These are phyloP conservation scores for Asteroscopus sphinx DNA, from an alignment of 2,888 invertebrate species.

Conservation along the genomic window DNA sequence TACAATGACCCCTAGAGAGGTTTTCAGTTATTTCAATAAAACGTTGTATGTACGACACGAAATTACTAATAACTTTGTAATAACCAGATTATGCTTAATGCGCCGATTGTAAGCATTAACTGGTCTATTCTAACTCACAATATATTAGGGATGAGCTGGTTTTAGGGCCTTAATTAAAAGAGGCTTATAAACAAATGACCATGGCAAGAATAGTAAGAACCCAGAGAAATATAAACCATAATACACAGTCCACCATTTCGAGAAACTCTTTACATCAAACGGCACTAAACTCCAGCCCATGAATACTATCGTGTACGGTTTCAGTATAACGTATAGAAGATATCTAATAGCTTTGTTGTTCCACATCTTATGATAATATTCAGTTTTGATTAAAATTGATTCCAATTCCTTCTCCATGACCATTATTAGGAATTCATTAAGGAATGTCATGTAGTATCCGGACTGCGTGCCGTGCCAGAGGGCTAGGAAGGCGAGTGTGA, in stretches of 20 bases:
- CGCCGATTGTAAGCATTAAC: slow-evolving; percentile 22
- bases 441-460: slow-evolving; percentile 98
- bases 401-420: slow-evolving; percentile 94
- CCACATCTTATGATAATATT: slow-evolving; percentile 83
- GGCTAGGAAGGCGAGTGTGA: slow-evolving; percentile 96
- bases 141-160: slow-evolving; percentile 21
- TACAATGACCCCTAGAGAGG: too few relatives aligned
- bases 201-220: slow-evolving; percentile 91
- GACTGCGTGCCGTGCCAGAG: slow-evolving; percentile 98
- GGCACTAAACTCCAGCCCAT: slow-evolving; percentile 96
- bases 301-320: slow-evolving; percentile 93
- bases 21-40: too few relatives aligned
- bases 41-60: slow-evolving; percentile 44
- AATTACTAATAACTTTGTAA: slow-evolving; percentile 25
- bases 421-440: slow-evolving; percentile 97
- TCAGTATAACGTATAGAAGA: slow-evolving; percentile 90
- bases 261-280: slow-evolving; percentile 92
- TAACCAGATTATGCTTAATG: slow-evolving; percentile 32
- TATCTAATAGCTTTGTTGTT: slow-evolving; percentile 74
- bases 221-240: slow-evolving; percentile 92
- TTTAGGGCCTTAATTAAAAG: slow-evolving; percentile 60
- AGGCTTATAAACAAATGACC: slow-evolving; percentile 90
- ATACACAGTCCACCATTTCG: slow-evolving; percentile 92
- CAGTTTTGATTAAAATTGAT: slow-evolving; percentile 87
- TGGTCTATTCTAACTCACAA: slow-evolving; percentile 17